Evolutionary conservation across 2,888 invertebrate species (phyloP).

Genomic region (Chloroclysta siterata): DNA sequence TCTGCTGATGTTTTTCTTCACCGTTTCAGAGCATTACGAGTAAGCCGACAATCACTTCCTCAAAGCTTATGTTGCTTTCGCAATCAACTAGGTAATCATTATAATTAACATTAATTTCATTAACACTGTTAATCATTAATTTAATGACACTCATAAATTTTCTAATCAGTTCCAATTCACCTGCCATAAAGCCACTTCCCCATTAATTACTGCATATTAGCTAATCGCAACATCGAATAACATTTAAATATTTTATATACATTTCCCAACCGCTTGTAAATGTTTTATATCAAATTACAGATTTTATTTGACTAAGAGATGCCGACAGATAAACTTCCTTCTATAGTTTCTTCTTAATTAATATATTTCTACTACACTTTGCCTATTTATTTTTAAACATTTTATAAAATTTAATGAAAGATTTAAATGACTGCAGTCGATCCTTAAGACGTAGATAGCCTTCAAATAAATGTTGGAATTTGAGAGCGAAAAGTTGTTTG

Average conservation of each 20-base stretch:
- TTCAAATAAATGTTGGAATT: too few species aligned
- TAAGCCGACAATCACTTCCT: background rate
- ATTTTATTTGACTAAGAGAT: constrained; percentile 9
- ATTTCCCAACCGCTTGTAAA: constrained; percentile 13
- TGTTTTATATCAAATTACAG: constrained; percentile 10
- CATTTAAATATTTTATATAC: constrained; percentile 28
- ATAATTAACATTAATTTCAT: background rate
- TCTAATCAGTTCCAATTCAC: constrained; percentile 31
- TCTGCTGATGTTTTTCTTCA: too few species aligned
- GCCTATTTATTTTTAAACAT: background rate
- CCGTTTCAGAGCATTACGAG: too few species aligned
- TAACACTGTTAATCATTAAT: constrained; percentile 18
- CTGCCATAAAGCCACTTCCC: constrained; percentile 30
- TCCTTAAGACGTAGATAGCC: too few species aligned
- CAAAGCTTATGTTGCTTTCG: constrained; percentile 3
- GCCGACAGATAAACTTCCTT: constrained; percentile 2
- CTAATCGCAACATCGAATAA: constrained; percentile 27
- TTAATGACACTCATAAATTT: constrained; percentile 28
- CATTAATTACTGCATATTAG: constrained; percentile 34
- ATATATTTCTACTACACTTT: background rate
- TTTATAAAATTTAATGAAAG: too few species aligned
- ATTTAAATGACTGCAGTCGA: background rate
- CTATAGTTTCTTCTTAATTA: background rate
- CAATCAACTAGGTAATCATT: constrained; percentile 8
- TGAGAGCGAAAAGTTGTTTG: too few species aligned